Evolutionary conservation across 2,797 vertebrate species (phyloP), one percentile per base, ranked within the genome.

Genomic region (Taenioides sp.): DNA sequence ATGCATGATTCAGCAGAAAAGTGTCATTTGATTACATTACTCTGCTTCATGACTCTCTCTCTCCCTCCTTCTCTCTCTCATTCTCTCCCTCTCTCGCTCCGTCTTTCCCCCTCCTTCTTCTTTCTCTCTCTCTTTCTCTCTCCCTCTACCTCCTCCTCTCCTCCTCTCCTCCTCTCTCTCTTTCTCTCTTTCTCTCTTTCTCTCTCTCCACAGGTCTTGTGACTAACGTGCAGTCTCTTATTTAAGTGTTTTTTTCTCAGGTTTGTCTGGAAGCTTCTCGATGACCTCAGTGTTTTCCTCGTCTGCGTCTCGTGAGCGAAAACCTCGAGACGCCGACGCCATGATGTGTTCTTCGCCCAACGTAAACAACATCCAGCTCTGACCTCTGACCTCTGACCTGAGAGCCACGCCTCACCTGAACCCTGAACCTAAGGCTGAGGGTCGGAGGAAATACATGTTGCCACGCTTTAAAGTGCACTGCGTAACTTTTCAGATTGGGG

Each of bases 181-280:
- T 28, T 3, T 28, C 27, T 28, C 27, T 28, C 27, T 28, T 3
- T 28, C 27, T 31, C 28, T 31, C 28, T 31, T 5, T 31, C 76
- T 79, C 80, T 79, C 71, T 86, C 76, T 90, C 83, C 84, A 83
- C 86, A 78, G 90, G 93, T 94, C 94, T 93, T 94, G 93, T 95
- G 94, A 95, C 93, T 85, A 92, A 90, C 92, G 80, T 92, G 91
- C 89, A 84, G 92, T 88, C 83, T 93, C 91, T 92, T 88, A 93
- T 95, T 94, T 89, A 78, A 92, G 88, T 94, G 93, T 94, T 94
- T 62, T 91, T 91, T 93, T 87, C 86, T 83, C 91, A 87, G 87
- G 86, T 91, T 93, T 83, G 74, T 90, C 86, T 86, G 84, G 84
- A 90, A 87, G 81, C 77, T 83, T 92, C 87, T 83, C 68, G 88